Evolutionary conservation across 2,113 vertebrate species (phyloP).

Genomic region (Hippolais icterina): DNA sequence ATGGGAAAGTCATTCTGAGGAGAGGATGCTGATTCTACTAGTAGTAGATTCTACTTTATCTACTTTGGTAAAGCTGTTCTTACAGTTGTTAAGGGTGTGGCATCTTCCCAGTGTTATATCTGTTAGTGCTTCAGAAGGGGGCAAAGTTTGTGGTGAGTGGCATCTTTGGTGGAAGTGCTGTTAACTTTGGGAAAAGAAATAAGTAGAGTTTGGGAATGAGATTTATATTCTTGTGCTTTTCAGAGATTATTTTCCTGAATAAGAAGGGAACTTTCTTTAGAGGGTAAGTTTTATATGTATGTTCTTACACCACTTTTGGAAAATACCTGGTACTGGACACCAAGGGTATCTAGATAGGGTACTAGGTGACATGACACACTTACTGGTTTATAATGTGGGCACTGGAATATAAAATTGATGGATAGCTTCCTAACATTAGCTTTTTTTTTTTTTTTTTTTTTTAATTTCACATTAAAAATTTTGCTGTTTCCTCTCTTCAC

Average conservation of each 20-base stretch:
- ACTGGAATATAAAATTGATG: neutral
- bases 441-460: neutral
- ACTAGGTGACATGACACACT: neutral
- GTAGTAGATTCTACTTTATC: slow-evolving; percentile 65
- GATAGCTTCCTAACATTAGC: neutral
- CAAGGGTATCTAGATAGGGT: neutral
- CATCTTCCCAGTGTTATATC: slow-evolving; percentile 49
- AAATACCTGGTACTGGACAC: neutral
- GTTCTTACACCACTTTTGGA: neutral
- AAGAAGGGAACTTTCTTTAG: neutral
- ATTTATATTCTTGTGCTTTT: neutral
- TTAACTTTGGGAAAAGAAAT: neutral
- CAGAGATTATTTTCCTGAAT: neutral
- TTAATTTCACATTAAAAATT: too few species aligned
- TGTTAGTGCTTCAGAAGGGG: slow-evolving; percentile 50
- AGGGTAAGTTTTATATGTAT: neutral
- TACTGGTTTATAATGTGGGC: neutral
- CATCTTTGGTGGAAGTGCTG: neutral
- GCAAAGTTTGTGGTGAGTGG: slow-evolving; percentile 56
- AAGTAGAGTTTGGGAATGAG: neutral
- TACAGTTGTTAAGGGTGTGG: slow-evolving; percentile 50
- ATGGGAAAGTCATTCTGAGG: slow-evolving; percentile 51
- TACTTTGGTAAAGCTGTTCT: slow-evolving; percentile 53
- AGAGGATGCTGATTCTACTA: slow-evolving; percentile 22
- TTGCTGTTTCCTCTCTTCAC: neutral